These are phyloP conservation scores for Oophaga sylvatica DNA, from an alignment of 2,797 vertebrate species.

Conservation along the genomic window DNA sequence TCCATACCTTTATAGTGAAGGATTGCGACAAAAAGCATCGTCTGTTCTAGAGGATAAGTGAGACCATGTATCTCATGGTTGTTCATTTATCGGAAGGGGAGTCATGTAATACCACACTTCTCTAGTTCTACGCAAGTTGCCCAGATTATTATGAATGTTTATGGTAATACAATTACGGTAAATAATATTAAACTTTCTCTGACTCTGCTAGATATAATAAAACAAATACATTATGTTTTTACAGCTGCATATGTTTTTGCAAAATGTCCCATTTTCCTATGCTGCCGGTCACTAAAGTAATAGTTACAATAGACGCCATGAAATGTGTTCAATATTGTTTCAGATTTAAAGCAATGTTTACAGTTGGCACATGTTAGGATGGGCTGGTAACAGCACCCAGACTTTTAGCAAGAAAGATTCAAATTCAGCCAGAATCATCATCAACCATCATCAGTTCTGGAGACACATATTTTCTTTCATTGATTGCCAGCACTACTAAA, in stretches of 20 bases:
- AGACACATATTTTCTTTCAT: constrained; percentile 68
- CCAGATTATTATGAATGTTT: neutral
- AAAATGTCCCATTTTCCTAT: neutral
- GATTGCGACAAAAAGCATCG: no score
- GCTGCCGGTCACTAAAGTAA: neutral
- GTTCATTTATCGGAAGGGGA: no score
- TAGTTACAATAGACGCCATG: constrained; percentile 32
- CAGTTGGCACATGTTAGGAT: constrained; percentile 60
- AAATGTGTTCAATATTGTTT: constrained; percentile 56
- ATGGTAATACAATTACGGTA: neutral
- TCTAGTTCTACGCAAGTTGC: no score
- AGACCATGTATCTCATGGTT: no score
- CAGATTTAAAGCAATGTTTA: constrained; percentile 63
- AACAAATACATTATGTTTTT: neutral
- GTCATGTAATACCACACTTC: no score
- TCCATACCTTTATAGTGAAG: no score
- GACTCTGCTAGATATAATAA: neutral
- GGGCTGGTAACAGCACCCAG: constrained; percentile 48
- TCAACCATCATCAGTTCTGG: constrained; percentile 64
- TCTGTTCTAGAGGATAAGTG: no score
- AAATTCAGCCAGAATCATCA: constrained; percentile 65
- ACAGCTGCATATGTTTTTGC: constrained; percentile 16
- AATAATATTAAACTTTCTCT: neutral
- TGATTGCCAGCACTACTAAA: constrained; percentile 66
- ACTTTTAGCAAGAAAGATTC: constrained; percentile 42